A percentile compares a stretch with the other conserved stretches of the same genome.
Conservation (phyloP, 2,888 invertebrate genomes). For the Drosophila heteroneura region DNA sequence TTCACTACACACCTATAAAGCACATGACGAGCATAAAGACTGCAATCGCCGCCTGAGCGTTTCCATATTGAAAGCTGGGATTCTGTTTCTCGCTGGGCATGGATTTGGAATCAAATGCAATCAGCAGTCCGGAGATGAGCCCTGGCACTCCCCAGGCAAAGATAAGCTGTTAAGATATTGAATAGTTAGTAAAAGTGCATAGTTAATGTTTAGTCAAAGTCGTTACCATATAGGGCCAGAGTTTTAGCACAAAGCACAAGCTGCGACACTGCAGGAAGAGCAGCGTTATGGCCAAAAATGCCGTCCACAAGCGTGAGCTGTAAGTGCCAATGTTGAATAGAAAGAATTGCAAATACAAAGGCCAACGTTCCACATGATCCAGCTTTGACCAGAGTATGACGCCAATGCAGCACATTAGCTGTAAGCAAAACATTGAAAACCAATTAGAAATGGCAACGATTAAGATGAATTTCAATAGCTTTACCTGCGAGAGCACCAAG, state of each 20-base stretch:
- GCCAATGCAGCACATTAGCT: slow-evolving; percentile 90
- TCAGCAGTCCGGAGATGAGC: slow-evolving; percentile 88
- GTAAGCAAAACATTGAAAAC: slow-evolving; percentile 49
- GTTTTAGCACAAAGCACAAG: slow-evolving; percentile 91
- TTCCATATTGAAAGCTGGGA: slow-evolving; percentile 92
- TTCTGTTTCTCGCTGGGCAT: slow-evolving; percentile 88
- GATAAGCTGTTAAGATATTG: slow-evolving; percentile 85
- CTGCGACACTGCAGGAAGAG: slow-evolving; percentile 94
- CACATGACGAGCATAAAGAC: slow-evolving; percentile 91
- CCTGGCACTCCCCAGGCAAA: slow-evolving; percentile 89
- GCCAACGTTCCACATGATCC: slow-evolving; percentile 87
- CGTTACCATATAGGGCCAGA: slow-evolving; percentile 89
- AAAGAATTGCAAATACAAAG: slow-evolving; percentile 90
- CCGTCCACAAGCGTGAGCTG: slow-evolving; percentile 94
- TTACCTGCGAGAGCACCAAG: slow-evolving; percentile 92
- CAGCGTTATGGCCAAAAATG: slow-evolving; percentile 92
- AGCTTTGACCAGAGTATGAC: slow-evolving; percentile 91
- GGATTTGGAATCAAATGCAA: slow-evolving; percentile 87
- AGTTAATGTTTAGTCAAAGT: background rate
- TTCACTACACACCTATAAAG: slow-evolving; percentile 88
- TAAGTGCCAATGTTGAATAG: slow-evolving; percentile 92
- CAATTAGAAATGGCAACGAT: background rate
- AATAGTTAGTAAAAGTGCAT: background rate
- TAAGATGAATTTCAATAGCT: fast-evolving
- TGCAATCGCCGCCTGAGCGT: slow-evolving; percentile 91